A percentile compares a stretch with the other conserved stretches of the same genome.
Conservation (phyloP, 30 jellyfish, hydroid and myxozoan genomes). For the Aurelia sp. region DNA sequence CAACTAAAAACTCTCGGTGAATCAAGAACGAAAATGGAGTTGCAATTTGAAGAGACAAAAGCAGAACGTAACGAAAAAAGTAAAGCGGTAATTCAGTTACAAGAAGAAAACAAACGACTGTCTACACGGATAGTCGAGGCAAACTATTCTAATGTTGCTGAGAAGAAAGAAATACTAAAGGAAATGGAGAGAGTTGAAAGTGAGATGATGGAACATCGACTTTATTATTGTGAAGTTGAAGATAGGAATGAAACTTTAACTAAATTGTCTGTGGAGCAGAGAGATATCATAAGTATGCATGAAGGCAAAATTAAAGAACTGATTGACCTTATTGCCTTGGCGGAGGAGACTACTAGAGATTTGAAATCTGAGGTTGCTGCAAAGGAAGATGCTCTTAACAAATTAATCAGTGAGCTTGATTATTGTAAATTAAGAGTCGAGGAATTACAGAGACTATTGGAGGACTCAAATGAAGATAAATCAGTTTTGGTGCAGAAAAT, state of each 20-base stretch:
- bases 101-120: conserved; percentile 44
- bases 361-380: conserved; percentile 29
- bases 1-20: conserved; percentile 59
- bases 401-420: neutral
- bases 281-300: conserved; percentile 1
- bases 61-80: conserved; percentile 22
- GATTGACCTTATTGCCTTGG: conserved; percentile 7
- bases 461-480: conserved; percentile 3
- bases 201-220: conserved; percentile 23
- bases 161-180: conserved; percentile 43
- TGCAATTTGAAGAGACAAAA: conserved; percentile 53
- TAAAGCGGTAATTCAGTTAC: conserved; percentile 1
- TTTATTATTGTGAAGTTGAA: conserved; percentile 32
- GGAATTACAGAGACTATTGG: conserved; percentile 8
- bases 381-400: neutral
- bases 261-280: conserved; percentile 6
- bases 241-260: conserved; percentile 4
- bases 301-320: conserved; percentile 44
- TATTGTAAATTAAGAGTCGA: conserved; percentile 1
- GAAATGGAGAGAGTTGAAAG: conserved; percentile 56
- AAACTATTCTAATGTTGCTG: conserved; percentile 29
- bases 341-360: conserved; percentile 14
- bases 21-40: conserved; percentile 66
- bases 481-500: neutral
- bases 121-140: conserved; percentile 19